A percentile compares a stretch with the other conserved stretches of the same genome.
Evolutionary conservation across 2,888 invertebrate species (phyloP).

Genomic region (Eupithecia insigniata): DNA sequence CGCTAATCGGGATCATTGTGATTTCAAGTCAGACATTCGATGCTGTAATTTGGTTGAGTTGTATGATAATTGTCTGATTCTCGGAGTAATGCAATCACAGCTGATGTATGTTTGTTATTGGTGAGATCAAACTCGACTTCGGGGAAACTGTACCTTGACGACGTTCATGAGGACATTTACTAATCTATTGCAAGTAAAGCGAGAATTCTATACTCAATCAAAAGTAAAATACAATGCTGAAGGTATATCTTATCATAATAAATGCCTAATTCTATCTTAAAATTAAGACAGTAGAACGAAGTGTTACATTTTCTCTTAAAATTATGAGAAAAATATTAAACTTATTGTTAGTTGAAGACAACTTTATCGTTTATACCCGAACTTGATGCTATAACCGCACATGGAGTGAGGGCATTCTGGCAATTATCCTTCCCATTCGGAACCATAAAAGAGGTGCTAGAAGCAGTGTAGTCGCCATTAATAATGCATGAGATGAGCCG

Average conservation of each 20-base stretch:
- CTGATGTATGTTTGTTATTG: neutral
- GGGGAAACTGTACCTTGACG: neutral
- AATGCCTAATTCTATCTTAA: no score
- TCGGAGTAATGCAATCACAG: neutral
- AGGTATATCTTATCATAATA: no score
- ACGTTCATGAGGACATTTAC: neutral
- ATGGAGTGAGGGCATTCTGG: neutral
- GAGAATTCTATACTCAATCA: neutral
- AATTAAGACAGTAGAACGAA: no score
- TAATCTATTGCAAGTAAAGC: neutral
- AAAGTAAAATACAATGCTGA: neutral
- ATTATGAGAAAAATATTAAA: no score
- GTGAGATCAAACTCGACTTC: neutral
- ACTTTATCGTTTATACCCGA: neutral
- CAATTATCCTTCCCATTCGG: conserved; percentile 17
- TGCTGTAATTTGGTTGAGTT: conserved; percentile 8
- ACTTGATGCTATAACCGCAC: neutral
- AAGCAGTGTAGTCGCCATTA: conserved; percentile 17
- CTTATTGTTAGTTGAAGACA: neutral
- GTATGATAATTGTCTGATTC: conserved; percentile 3
- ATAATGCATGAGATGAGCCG: conserved; percentile 23
- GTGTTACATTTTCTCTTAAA: no score
- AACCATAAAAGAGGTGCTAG: conserved; percentile 23
- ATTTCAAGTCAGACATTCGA: conserved; percentile 12
- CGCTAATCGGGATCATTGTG: conserved; percentile 24